These are phyloP conservation scores for Pelodytes ibericus DNA, from an alignment of 2,797 vertebrate genomes.

Conservation along the genomic window DNA sequence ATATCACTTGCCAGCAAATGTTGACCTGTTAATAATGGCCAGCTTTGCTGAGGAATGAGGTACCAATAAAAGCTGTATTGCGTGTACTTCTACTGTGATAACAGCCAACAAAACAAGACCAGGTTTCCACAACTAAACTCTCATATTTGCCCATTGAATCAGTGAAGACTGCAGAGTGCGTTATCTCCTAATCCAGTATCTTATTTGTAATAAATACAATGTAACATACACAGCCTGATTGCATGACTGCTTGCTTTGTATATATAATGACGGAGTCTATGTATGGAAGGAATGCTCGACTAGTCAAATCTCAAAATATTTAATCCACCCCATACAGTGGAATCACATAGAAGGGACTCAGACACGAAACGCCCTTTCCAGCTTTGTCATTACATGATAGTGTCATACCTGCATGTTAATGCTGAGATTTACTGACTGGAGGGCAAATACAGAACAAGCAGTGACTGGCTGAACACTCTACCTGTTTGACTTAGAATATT, in stretches of 20 bases:
- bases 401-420: constrained; percentile 60
- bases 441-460: constrained; percentile 71
- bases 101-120: too few relatives aligned
- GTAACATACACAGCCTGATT: too few relatives aligned
- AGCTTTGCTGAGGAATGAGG: too few relatives aligned
- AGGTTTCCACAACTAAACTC: too few relatives aligned
- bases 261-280: not conserved
- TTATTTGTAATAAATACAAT: too few relatives aligned
- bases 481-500: constrained; percentile 19
- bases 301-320: not conserved
- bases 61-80: too few relatives aligned
- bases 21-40: too few relatives aligned
- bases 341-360: constrained; percentile 9
- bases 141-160: too few relatives aligned
- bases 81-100: too few relatives aligned
- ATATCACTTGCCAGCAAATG: too few relatives aligned
- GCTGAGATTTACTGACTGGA: constrained; percentile 59
- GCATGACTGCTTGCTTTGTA: not conserved
- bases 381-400: constrained; percentile 59
- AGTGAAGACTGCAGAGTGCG: too few relatives aligned
- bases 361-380: constrained; percentile 1
- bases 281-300: not conserved
- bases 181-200: too few relatives aligned
- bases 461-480: constrained; percentile 63
- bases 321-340: not conserved